Base-by-base conservation (phyloP, 2,113 vertebrate genomes). In the Sturnira hondurensis region DNA sequence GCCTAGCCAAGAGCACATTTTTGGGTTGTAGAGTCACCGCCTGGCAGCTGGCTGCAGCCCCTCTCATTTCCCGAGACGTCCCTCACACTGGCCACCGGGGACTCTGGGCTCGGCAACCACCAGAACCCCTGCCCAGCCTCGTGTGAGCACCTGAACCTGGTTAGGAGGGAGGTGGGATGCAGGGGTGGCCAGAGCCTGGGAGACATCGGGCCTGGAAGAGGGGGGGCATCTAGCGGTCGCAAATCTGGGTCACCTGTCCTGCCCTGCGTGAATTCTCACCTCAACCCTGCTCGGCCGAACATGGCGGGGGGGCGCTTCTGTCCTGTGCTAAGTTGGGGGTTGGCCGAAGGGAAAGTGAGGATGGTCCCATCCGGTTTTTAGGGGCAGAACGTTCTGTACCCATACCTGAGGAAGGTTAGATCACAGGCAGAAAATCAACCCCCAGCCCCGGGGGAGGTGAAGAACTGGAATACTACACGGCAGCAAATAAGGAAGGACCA, bases 1-100 rank as follows among this genome's bases (percentile, higher is more conserved):
- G 47, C 94, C 92, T 81, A 87, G 98, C 98, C 98, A 98, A 98
- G 96, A 89, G 81, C 96, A 78, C 98, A 98, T 98, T 98, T 97
- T 98, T 98, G 52, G 54, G 89, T 43, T 50, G 47, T 98, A 71
- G 97, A 98, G 97, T 98, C 98, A 98, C 93, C 6, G 0, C 41
- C 83, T 41, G 36, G 74, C 97, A 47, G 95, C 93, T 78, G 28
- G 92, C 97, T 92, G 54, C 7, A 19, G 61, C 86, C 83, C 91
- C 71, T 92, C 87, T 96, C 85, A 50, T 90, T 96, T 96, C 96
- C 94, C 86, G 28, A 24, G 84, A 84, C 22, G 58, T 95, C 96
- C 91, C 96, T 97, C 91, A 67, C 81, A 1, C 76, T 22, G 70
- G 92, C 71, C 96, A 92, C 86, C 0, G 0, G 92, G 93, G 93